These are phyloP conservation scores for Galerucella calmariensis DNA, from an alignment of 2,888 invertebrate species.

Conservation along the genomic window DNA sequence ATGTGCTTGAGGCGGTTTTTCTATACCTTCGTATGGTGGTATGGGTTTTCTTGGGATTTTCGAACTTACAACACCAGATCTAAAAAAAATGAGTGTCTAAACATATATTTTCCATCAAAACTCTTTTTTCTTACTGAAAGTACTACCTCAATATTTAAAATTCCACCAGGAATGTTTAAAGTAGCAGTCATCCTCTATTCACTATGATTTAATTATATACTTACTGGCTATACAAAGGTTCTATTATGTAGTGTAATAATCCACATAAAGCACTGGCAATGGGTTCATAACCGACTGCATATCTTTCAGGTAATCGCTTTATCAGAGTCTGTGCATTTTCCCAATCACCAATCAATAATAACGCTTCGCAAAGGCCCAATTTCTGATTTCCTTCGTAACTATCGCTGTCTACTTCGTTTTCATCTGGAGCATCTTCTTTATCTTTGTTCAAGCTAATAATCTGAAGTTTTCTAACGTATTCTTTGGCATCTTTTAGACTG, in stretches of 20 bases:
- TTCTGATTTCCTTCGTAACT: slow-evolving; percentile 83
- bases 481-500: slow-evolving; percentile 83
- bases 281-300: slow-evolving; percentile 80
- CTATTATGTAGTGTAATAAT: slow-evolving; percentile 85
- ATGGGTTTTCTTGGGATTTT: slow-evolving; percentile 74
- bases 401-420: slow-evolving; percentile 73
- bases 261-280: slow-evolving; percentile 82
- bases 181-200: too few species aligned
- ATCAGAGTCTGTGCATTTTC: slow-evolving; percentile 83
- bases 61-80: slow-evolving; percentile 79
- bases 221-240: slow-evolving; percentile 86
- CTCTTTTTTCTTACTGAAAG: too few species aligned
- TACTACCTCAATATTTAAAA: too few species aligned
- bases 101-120: too few species aligned
- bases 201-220: slow-evolving; percentile 48
- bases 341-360: slow-evolving; percentile 92
- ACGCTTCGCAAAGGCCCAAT: slow-evolving; percentile 86
- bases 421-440: slow-evolving; percentile 77
- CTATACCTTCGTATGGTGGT: slow-evolving; percentile 66
- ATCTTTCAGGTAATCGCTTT: slow-evolving; percentile 84
- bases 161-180: too few species aligned
- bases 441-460: slow-evolving; percentile 85
- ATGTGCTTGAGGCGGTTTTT: slow-evolving; percentile 75
- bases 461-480: slow-evolving; percentile 88
- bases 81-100: slow-evolving; percentile 56